A percentile compares a stretch with the other conserved stretches of the same genome.
Evolutionary conservation across 2,113 vertebrate genomes (phyloP).

Genomic region (Rhizomys pruinosus): DNA sequence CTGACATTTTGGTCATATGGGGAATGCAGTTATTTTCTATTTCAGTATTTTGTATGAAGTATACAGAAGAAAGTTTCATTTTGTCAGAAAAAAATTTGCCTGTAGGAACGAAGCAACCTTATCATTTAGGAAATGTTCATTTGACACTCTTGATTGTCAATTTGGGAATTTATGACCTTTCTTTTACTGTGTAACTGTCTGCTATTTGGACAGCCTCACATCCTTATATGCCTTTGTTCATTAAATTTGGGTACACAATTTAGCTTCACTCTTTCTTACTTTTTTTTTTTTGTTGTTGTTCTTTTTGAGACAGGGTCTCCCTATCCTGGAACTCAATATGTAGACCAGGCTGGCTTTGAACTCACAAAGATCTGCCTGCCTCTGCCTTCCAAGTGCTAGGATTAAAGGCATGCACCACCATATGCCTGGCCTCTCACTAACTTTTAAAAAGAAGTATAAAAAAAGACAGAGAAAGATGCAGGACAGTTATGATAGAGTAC

Average conservation of each 20-base stretch:
- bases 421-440: too few relatives aligned
- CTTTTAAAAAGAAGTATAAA: background rate
- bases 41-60: slow-evolving; percentile 57
- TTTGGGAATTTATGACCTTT: slow-evolving; percentile 65
- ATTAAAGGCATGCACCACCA: too few relatives aligned
- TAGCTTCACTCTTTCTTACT: background rate
- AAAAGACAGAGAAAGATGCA: too few relatives aligned
- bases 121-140: slow-evolving; percentile 45
- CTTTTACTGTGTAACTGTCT: slow-evolving; percentile 13
- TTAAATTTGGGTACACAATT: background rate
- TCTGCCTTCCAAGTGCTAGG: too few relatives aligned
- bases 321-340: too few relatives aligned
- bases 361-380: too few relatives aligned
- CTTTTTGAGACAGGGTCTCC: too few relatives aligned
- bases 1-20: slow-evolving; percentile 75
- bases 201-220: slow-evolving; percentile 48
- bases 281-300: background rate
- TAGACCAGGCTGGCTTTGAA: too few relatives aligned
- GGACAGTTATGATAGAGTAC: too few relatives aligned
- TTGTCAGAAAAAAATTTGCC: slow-evolving; percentile 56
- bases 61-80: slow-evolving; percentile 30
- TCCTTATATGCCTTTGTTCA: slow-evolving; percentile 47
- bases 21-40: slow-evolving; percentile 1
- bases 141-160: slow-evolving; percentile 42
- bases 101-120: slow-evolving; percentile 57